These are phyloP conservation scores for Rhyacichthys aspro DNA, from an alignment of 2,797 vertebrate genomes.

Conservation along the genomic window DNA sequence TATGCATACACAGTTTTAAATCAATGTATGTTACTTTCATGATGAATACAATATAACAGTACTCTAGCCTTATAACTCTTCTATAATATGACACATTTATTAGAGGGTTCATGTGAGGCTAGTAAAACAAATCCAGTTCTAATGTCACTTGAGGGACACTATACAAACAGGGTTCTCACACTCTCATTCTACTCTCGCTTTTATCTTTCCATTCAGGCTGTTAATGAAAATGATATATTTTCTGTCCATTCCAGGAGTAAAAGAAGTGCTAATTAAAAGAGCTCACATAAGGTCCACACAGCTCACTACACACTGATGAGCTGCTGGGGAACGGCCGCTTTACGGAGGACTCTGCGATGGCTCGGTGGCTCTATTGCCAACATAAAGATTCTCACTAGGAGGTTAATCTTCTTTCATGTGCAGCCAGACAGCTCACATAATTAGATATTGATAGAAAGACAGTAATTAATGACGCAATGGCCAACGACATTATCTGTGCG, in stretches of 20 bases:
- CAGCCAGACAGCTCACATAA: constrained; percentile 74
- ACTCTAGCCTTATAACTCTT: too few relatives aligned
- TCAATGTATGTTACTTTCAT: too few relatives aligned
- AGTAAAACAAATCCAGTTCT: constrained; percentile 7
- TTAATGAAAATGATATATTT: constrained; percentile 68
- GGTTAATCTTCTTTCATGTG: constrained; percentile 60
- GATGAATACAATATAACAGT: too few relatives aligned
- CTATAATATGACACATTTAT: background rate
- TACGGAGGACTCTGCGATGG: constrained; percentile 21
- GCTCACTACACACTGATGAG: constrained; percentile 37
- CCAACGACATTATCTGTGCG: constrained; percentile 65
- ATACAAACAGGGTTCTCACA: background rate
- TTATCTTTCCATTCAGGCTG: constrained; percentile 58
- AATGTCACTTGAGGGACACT: background rate
- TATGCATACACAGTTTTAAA: too few relatives aligned
- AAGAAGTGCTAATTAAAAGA: constrained; percentile 65
- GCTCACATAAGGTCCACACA: constrained; percentile 49
- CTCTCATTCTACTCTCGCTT: constrained; percentile 27
- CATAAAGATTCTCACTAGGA: constrained; percentile 59
- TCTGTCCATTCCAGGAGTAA: constrained; percentile 45
- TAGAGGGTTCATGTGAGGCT: background rate
- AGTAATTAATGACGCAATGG: constrained; percentile 79
- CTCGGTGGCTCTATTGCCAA: constrained; percentile 49
- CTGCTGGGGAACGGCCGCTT: constrained; percentile 38
- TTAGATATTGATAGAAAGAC: constrained; percentile 81